Evolutionary conservation across 2,113 vertebrate genomes (phyloP).

Genomic region (Daubentonia madagascariensis): DNA sequence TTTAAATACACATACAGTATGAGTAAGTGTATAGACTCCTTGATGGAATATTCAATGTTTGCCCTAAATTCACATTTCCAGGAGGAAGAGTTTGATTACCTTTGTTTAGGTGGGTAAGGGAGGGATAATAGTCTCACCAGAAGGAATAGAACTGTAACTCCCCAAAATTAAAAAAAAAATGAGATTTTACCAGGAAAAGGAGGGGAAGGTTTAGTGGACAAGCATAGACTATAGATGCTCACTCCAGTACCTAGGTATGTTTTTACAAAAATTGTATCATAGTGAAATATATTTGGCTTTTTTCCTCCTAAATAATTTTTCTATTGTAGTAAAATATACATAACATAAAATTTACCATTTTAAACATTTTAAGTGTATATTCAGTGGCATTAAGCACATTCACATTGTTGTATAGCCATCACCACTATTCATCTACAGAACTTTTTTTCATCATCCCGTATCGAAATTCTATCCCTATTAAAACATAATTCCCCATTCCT

Average conservation of each 20-base stretch:
- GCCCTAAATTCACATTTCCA: not conserved
- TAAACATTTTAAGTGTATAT: not conserved
- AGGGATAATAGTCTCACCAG: not conserved
- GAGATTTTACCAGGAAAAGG: not conserved
- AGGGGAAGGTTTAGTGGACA: not conserved
- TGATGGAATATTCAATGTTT: not conserved
- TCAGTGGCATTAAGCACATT: not conserved
- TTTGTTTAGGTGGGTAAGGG: not conserved
- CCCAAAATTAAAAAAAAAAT: not conserved
- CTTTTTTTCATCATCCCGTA: not conserved
- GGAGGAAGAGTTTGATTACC: not conserved
- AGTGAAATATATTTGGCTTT: not conserved
- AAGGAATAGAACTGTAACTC: not conserved
- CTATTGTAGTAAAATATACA: not conserved
- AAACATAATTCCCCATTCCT: not conserved
- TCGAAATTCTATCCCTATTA: not conserved
- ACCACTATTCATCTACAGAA: not conserved
- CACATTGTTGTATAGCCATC: not conserved
- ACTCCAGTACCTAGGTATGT: not conserved
- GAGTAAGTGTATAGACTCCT: not conserved
- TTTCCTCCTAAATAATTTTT: not conserved
- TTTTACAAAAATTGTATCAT: not conserved
- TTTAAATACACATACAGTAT: not conserved
- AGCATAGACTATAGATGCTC: not conserved
- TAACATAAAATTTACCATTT: not conserved